phyloP scores from a whole-genome alignment of 2,113 vertebrate species.

The sheep (Ovis aries) region ARS-UI_Ramb_v3.0 NC_056054.1:209389501-209390000 shows the following conservation, averaged over 20 bases:
- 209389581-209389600: too few species aligned
- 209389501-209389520: background rate
- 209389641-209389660: background rate
- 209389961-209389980: background rate
- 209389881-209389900: background rate
- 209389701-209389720: background rate
- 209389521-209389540: background rate
- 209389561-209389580: background rate
- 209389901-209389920: background rate
- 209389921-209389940: background rate
- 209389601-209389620: background rate
- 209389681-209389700: background rate
- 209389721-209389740: background rate
- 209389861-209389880: background rate
- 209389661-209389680: background rate
- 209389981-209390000: background rate
- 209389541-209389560: background rate
- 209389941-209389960: background rate
- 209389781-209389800: background rate
- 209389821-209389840: background rate
- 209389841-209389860: background rate
- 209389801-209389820: background rate
- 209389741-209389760: background rate
- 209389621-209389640: background rate
- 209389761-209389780: background rate